Base-by-base conservation (phyloP, 2,888 invertebrate genomes). In the Cosmia trapezina region DNA sequence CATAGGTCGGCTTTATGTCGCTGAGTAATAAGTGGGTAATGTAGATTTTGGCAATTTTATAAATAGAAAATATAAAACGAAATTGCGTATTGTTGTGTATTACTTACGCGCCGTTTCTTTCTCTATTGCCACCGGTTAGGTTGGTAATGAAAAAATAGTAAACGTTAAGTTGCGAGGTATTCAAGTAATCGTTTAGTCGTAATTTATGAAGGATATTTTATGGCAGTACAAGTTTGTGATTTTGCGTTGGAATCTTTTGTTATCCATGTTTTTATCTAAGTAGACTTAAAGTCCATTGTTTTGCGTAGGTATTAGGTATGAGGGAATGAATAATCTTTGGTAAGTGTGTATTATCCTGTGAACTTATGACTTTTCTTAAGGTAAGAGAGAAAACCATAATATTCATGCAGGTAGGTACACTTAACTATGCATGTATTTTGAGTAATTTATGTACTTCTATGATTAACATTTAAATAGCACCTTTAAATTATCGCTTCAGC, bases 31-130 rank as follows among this genome's bases (percentile, higher is more conserved):
- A 82, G 85, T 86, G 78, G 80, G 77, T 80, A 84, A 85, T 85
- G 86, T 83, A 83, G 73, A 83, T 80, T 85, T 85, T 78, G 76
- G 77, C 74, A 86, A 86, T 86, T 86, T 86, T 83, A 84, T 81
- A 83, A 80, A 86, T 80, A 86, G 75, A 80, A 81, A 69, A 80
- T 72, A 78, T 67, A 80, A 82, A 76, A 83, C 43, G 75, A 73
- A 73, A 82, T 82, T 83, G 76, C 72, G 78, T 80, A 80, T 83
- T 81, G 78, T 84, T 76, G 71, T 78, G 56, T 69, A 75, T 75
- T 83, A 79, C 69, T 71, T 78, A 65, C 83, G 78, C 69, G 59
- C 65, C 57, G 59, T 74, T 75, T 72, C 66, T 61, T 62, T 69
- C 59, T 76, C 68, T 73, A 71, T 73, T 69, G 83, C 70, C 62